Percentiles rank a stretch among this genome's conserved stretches.
Evolutionary conservation across 2,888 invertebrate genomes (phyloP).

Genomic region (Nephrotoma guestfalica): DNA sequence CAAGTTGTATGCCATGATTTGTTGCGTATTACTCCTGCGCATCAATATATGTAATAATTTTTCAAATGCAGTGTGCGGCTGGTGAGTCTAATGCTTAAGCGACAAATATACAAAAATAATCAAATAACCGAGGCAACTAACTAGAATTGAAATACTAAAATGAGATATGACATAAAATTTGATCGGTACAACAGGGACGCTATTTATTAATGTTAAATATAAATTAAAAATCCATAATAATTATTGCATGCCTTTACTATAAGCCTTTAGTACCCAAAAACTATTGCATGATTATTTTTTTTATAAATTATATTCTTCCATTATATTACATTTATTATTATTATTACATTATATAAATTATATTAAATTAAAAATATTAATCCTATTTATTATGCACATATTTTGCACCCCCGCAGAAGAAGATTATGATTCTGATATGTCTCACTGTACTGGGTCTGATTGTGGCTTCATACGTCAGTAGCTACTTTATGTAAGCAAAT

Average conservation of each 20-base stretch:
- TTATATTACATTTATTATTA: not conserved
- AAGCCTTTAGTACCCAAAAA: not conserved
- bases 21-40: too few species aligned
- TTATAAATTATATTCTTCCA: not conserved
- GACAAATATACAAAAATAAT: too few species aligned
- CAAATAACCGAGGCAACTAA: too few species aligned
- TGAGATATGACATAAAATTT: too few species aligned
- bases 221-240: not conserved
- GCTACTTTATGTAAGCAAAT: conserved; percentile 39
- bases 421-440: conserved; percentile 85
- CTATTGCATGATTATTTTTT: not conserved
- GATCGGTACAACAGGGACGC: too few species aligned
- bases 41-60: too few species aligned
- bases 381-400: not conserved
- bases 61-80: too few species aligned
- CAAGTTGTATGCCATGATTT: too few species aligned
- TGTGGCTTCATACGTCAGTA: conserved; percentile 54
- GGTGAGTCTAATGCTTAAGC: too few species aligned
- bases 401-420: conserved; percentile 49
- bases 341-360: not conserved
- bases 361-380: not conserved
- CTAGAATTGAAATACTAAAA: too few species aligned
- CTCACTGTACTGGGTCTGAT: conserved; percentile 70
- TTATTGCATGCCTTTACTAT: not conserved
- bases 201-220: not conserved